Evolutionary conservation across 2,797 vertebrate genomes (phyloP).

Genomic region (Malurus leucopterus): DNA sequence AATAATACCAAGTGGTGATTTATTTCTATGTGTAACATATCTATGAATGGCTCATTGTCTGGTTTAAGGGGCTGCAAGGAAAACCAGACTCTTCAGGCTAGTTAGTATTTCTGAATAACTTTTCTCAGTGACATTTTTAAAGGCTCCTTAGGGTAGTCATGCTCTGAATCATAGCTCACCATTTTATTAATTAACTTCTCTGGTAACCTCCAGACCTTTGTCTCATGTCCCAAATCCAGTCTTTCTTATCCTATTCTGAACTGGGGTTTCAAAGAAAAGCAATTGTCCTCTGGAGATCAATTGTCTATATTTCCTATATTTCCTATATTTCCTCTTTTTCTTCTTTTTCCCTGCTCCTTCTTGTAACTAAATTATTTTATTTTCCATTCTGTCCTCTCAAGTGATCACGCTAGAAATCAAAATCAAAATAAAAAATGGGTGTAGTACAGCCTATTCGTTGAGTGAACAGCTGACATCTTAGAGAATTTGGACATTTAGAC

Average conservation of each 20-base stretch:
- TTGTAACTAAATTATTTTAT: neutral
- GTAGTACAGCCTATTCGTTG: neutral
- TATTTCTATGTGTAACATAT: neutral
- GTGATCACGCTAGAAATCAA: neutral
- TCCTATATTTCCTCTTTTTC: neutral
- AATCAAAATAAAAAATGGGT: neutral
- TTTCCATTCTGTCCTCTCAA: neutral
- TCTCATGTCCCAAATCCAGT: neutral
- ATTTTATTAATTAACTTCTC: neutral
- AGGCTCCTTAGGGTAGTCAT: neutral
- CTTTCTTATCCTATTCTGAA: neutral
- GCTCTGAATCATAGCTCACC: neutral
- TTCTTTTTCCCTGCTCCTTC: neutral
- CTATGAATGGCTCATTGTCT: neutral
- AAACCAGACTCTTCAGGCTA: neutral
- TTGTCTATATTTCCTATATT: neutral
- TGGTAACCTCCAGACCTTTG: neutral
- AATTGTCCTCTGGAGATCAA: neutral
- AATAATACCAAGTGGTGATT: neutral
- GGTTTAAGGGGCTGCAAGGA: neutral
- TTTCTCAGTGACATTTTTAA: neutral
- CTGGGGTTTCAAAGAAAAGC: neutral
- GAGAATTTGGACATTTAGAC: neutral
- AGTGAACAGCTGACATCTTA: neutral
- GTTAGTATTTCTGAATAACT: neutral